A percentile compares a stretch with the other conserved stretches of the same genome.
phyloP scores from a whole-genome alignment of 2,113 vertebrate species.

The Peromyscus californicus region DNA sequence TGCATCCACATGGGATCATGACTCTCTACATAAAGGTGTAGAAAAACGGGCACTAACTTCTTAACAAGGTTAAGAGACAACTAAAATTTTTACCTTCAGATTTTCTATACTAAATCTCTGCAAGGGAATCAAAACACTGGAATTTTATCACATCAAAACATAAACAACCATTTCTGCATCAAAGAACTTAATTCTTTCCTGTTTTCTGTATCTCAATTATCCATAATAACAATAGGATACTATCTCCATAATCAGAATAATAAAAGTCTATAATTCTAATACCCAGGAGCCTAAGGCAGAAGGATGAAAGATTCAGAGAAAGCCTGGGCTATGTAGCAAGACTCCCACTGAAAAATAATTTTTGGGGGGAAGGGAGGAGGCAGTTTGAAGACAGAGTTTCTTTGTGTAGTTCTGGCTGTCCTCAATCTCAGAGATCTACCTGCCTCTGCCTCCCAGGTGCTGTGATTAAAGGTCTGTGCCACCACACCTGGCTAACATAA shows the following conservation, averaged over 20 bases:
- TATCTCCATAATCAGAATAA: conserved; percentile 33
- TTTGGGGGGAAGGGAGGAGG: neutral
- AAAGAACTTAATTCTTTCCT: conserved; percentile 38
- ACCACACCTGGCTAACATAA: neutral
- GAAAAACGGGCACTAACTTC: neutral
- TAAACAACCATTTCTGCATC: conserved; percentile 6
- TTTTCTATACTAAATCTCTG: conserved; percentile 20
- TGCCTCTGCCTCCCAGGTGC: neutral
- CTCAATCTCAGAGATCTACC: neutral
- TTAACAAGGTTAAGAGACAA: neutral
- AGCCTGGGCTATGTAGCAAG: neutral
- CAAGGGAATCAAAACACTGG: conserved; percentile 5
- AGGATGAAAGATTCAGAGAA: neutral
- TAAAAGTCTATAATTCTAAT: neutral
- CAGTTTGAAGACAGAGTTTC: neutral
- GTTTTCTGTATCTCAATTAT: conserved; percentile 33
- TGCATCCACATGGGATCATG: neutral
- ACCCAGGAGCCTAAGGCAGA: neutral
- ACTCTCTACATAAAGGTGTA: neutral
- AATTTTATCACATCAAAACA: conserved; percentile 10
- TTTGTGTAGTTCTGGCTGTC: neutral
- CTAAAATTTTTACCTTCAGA: conserved; percentile 36
- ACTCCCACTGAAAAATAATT: neutral
- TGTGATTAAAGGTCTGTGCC: neutral
- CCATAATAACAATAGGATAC: neutral